Evolutionary conservation across 2,888 invertebrate genomes (phyloP), one percentile per base, ranked within the genome.

Genomic region (Seira ritae): DNA sequence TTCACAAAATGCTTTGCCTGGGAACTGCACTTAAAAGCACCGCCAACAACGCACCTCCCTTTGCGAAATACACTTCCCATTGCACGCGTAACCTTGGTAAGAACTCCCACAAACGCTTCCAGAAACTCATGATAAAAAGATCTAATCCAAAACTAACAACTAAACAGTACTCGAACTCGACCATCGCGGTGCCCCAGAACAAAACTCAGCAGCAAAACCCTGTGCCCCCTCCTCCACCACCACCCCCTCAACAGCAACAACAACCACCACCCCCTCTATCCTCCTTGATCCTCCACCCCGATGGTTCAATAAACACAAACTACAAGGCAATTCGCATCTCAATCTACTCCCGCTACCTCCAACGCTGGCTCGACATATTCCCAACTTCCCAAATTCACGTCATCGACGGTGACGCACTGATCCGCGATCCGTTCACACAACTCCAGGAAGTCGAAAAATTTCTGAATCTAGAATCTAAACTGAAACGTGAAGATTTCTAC

Each of bases 301-400:
- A 96, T 91, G 96, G 96, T 67, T 94, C 94, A 46, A 95, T 97
- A 84, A 96, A 97, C 91, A 94, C 95, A 87, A 94, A 94, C 84
- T 96, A 96, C 91, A 92, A 94, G 91, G 96, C 96, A 17, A 93
- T 96, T 89, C 94, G 96, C 80, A 96, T 97, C 90, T 97, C 97
- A 42, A 93, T 97, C 90, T 98, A 98, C 91, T 96, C 96, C 91
- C 94, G 96, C 87, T 98, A 97, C 92, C 93, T 99, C 90, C 95
- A 96, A 87, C 92, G 93, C 55, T 99, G 99, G 99, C 92, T 99
- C 85, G 95, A 97, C 91, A 95, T 96, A 88, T 99, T 99, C 92
- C 94, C 96, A 0, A 93, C 96, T 71, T 94, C 96, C 75, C 98
- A 99, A 90, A 95, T 99, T 89, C 94, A 98, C 89, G 94, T 99